Percentiles rank a stretch among this genome's conserved stretches.
Evolutionary conservation across 2,888 invertebrate species (phyloP).

Genomic region (Lamproptera curius): DNA sequence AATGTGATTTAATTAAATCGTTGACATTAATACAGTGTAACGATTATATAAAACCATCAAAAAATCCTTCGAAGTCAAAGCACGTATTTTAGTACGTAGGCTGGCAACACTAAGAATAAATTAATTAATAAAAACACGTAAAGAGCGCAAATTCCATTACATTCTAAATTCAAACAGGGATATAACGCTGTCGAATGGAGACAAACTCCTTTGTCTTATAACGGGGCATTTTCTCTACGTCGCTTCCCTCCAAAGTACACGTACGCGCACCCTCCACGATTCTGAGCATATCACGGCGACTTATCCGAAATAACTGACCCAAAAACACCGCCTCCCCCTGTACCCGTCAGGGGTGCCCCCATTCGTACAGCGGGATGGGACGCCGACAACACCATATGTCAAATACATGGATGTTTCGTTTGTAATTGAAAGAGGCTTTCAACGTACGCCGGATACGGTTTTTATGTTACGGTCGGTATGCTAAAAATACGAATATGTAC

Average conservation of each 20-base stretch:
- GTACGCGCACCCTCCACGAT: slow-evolving; percentile 5
- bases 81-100: too few relatives aligned
- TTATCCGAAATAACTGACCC: slow-evolving; percentile 43
- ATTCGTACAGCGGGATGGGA: slow-evolving; percentile 25
- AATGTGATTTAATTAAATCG: neutral
- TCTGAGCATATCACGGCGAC: slow-evolving; percentile 32
- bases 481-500: too few relatives aligned
- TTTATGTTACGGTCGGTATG: neutral
- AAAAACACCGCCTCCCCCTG: slow-evolving; percentile 36
- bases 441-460: slow-evolving; percentile 1
- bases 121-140: neutral
- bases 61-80: too few relatives aligned
- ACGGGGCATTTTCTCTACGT: slow-evolving; percentile 1
- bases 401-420: slow-evolving; percentile 9
- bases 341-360: neutral
- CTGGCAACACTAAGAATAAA: too few relatives aligned
- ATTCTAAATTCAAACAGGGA: neutral
- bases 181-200: neutral
- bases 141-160: neutral
- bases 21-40: neutral
- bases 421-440: slow-evolving; percentile 13
- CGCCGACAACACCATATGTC: slow-evolving; percentile 10
- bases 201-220: neutral
- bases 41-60: too few relatives aligned
- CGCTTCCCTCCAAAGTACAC: slow-evolving; percentile 8